phyloP scores from a whole-genome alignment of 2,113 vertebrate genomes.

The Ictalurus punctatus region DNA sequence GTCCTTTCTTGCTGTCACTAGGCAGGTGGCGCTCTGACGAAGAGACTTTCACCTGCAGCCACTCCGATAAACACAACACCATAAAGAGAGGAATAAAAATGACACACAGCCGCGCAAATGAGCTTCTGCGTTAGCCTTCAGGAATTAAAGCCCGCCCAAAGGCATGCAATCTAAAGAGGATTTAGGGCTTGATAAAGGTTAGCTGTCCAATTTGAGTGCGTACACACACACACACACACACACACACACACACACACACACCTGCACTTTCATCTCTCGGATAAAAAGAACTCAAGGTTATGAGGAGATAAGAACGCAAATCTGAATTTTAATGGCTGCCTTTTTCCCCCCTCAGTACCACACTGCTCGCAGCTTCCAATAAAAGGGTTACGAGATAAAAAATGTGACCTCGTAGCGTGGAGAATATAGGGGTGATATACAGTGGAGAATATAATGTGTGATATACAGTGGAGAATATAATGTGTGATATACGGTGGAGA shows the following conservation, averaged over 20 bases:
- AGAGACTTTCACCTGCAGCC: conserved; percentile 75
- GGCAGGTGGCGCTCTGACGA: conserved; percentile 68
- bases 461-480: no score
- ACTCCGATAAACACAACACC: conserved; percentile 65
- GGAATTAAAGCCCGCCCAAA: conserved; percentile 45
- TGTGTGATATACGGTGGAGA: no score
- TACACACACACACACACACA: background rate
- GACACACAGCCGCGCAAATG: conserved; percentile 47
- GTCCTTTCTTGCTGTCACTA: conserved; percentile 54
- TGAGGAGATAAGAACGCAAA: conserved; percentile 35
- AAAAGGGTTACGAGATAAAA: background rate
- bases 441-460: no score
- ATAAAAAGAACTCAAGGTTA: conserved; percentile 49
- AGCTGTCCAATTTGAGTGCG: conserved; percentile 45
- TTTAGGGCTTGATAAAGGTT: conserved; percentile 58
- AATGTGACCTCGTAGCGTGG: background rate
- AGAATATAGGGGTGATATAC: background rate
- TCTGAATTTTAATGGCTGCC: conserved; percentile 33
- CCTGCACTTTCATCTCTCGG: conserved; percentile 31
- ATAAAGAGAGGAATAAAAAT: conserved; percentile 42
- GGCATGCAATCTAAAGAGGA: conserved; percentile 46
- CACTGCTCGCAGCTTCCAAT: background rate
- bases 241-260: background rate
- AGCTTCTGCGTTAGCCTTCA: conserved; percentile 48
- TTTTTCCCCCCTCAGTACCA: background rate